These are phyloP conservation scores for Oryzias celebensis DNA, from an alignment of 2,113 vertebrate species.

Conservation along the genomic window DNA sequence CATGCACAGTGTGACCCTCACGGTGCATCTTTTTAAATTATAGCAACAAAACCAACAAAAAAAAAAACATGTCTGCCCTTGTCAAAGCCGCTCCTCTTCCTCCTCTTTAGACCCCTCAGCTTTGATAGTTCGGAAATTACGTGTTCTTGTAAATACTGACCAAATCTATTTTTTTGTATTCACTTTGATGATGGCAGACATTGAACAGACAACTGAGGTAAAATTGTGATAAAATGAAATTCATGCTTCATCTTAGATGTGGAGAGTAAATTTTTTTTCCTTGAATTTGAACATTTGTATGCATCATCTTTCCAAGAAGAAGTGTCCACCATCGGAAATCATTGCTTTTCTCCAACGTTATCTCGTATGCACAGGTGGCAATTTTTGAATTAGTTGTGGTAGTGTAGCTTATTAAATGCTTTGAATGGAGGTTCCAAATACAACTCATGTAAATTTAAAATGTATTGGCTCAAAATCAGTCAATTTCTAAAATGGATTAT, in stretches of 20 bases:
- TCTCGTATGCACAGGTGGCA: conserved; percentile 49
- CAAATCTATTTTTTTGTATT: conserved; percentile 85
- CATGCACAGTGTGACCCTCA: conserved; percentile 72
- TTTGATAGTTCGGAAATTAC: conserved; percentile 82
- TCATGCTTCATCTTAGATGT: conserved; percentile 75
- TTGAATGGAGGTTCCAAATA: conserved; percentile 51
- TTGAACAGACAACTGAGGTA: conserved; percentile 79
- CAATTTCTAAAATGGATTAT: conserved; percentile 51
- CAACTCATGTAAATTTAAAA: conserved; percentile 56
- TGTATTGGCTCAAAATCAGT: conserved; percentile 60
- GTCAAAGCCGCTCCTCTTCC: conserved; percentile 74
- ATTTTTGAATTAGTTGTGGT: conserved; percentile 55
- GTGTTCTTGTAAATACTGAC: conserved; percentile 92
- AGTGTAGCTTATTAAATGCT: conserved; percentile 51
- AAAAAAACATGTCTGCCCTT: conserved; percentile 78
- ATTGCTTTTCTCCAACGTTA: conserved; percentile 27
- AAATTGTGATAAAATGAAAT: conserved; percentile 83
- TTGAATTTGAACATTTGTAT: conserved; percentile 72
- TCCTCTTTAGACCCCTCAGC: conserved; percentile 73
- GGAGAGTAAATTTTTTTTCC: conserved; percentile 60
- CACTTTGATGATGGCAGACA: conserved; percentile 85
- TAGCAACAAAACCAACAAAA: conserved; percentile 53
- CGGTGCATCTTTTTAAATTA: conserved; percentile 71
- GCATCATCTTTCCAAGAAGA: conserved; percentile 60
- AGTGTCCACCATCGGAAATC: conserved; percentile 46